Percentiles rank a stretch among this genome's conserved stretches.
These are phyloP conservation scores for Rutpela maculata DNA, from an alignment of 2,888 invertebrate species.

Conservation along the genomic window DNA sequence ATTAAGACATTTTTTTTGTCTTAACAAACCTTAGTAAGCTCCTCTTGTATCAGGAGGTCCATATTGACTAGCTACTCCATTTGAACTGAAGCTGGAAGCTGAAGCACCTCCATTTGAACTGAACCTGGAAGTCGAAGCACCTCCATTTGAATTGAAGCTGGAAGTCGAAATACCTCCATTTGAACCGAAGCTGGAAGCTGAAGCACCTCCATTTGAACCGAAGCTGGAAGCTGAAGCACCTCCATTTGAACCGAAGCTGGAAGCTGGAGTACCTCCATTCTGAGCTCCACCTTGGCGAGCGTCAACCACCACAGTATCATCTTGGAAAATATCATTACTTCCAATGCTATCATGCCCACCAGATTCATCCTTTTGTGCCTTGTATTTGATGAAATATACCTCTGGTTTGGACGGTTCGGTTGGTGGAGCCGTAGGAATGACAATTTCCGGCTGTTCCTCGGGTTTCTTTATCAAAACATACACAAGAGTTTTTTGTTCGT, in stretches of 20 bases:
- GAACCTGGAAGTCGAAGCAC: slow-evolving; percentile 29
- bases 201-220: slow-evolving; percentile 23
- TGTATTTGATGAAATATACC: slow-evolving; percentile 93
- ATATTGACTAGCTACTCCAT: slow-evolving; percentile 26
- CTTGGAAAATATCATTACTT: neutral
- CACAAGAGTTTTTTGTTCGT: slow-evolving; percentile 91
- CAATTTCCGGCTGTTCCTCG: slow-evolving; percentile 88
- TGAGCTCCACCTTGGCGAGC: slow-evolving; percentile 25
- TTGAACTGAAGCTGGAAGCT: slow-evolving; percentile 27
- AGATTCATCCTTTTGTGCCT: slow-evolving; percentile 78
- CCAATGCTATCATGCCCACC: slow-evolving; percentile 57
- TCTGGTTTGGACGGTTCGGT: slow-evolving; percentile 92
- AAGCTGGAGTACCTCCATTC: slow-evolving; percentile 35
- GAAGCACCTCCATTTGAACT: slow-evolving; percentile 25
- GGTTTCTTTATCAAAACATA: slow-evolving; percentile 93
- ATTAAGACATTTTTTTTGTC: neutral
- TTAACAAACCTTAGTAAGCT: slow-evolving; percentile 12
- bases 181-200: slow-evolving; percentile 26
- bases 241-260: slow-evolving; percentile 10
- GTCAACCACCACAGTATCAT: slow-evolving; percentile 36
- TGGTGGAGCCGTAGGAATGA: slow-evolving; percentile 85
- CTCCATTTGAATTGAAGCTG: slow-evolving; percentile 10
- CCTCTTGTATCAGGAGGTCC: slow-evolving; percentile 33
- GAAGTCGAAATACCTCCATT: slow-evolving; percentile 34
- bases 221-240: slow-evolving; percentile 32